Conservation (phyloP, 1,140 invertebrate species). For the Drosophila mojavensis region DNA sequence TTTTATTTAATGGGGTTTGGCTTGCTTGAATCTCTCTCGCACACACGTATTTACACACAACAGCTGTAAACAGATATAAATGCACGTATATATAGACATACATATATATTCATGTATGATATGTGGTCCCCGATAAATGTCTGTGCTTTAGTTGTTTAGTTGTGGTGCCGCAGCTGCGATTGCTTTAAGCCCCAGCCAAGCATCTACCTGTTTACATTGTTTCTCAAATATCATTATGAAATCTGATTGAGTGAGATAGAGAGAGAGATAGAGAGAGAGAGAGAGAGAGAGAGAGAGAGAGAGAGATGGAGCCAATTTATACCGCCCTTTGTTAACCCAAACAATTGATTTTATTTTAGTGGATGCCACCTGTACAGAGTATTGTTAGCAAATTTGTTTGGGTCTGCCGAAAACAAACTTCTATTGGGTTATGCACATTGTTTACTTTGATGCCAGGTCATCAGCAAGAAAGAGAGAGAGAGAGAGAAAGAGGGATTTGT, state of each 20-base stretch:
- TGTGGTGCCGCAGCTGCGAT: conserved; percentile 21
- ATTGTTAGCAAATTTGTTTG: conserved; percentile 21
- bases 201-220: not conserved
- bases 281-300: not conserved
- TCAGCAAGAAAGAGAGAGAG: not conserved
- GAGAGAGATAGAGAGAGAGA: not conserved
- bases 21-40: conserved; percentile 36
- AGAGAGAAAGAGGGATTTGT: not conserved
- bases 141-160: conserved; percentile 40
- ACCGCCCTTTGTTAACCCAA: conserved; percentile 11
- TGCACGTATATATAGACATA: too few relatives aligned
- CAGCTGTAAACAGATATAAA: conserved; percentile 25
- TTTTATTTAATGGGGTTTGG: conserved; percentile 55
- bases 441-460: not conserved
- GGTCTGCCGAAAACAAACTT: not conserved
- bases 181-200: conserved; percentile 6
- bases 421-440: not conserved
- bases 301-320: not conserved
- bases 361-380: not conserved
- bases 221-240: conserved; percentile 19
- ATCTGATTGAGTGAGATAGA: conserved; percentile 21
- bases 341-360: conserved; percentile 11
- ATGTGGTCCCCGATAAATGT: not conserved
- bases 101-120: not conserved
- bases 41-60: conserved; percentile 51